Evolutionary conservation across 2,888 invertebrate species (phyloP), one percentile per base, ranked within the genome.

Genomic region (Aphrophora alni): DNA sequence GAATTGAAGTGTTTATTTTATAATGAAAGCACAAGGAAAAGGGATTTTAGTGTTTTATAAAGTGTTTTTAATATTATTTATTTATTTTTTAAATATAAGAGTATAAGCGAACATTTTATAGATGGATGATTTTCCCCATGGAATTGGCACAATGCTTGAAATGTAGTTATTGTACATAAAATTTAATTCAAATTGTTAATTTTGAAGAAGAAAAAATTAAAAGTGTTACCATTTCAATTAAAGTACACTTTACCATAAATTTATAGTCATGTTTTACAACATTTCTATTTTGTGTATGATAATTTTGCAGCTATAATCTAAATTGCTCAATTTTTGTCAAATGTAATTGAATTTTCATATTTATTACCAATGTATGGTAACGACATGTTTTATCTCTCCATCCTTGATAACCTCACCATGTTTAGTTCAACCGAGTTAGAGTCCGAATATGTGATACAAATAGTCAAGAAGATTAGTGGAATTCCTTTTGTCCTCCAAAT

Each of bases 211-310:
- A n/a, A 21, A 2, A n/a, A 59, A 59, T 21, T 59, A n/a, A 21
- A 21, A 59, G 59, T 59, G 59, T 59, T 59, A 59, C 59, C 59
- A 59, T 59, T 59, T 59, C 21, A 21, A 59, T 59, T 59, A 59
- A 59, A 59, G 33, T 21, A 72, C 72, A 75, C 27, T 75, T 27
- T 51, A 51, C 44, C 28, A n/a, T 44, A 24, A 59, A 24, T 17
- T 25, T 38, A 1, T 44, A 27, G 27, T 51, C 17, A 59, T 44
- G 27, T 14, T 17, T 38, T 77, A 33, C 21, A 38, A 28, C 14
- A 14, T 28, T 70, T 80, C 38, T 78, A 28, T 24, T 38, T 28
- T 80, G 44, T 77, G 59, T 77, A 25, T 33, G 25, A 38, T 59
- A 73, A 27, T 77, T 70, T 21, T 21, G 59, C 59, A 59, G 59